Percentiles rank a stretch among this genome's conserved stretches.
Evolutionary conservation across 2,113 vertebrate species (phyloP).

Genomic region (Leuciscus idus): DNA sequence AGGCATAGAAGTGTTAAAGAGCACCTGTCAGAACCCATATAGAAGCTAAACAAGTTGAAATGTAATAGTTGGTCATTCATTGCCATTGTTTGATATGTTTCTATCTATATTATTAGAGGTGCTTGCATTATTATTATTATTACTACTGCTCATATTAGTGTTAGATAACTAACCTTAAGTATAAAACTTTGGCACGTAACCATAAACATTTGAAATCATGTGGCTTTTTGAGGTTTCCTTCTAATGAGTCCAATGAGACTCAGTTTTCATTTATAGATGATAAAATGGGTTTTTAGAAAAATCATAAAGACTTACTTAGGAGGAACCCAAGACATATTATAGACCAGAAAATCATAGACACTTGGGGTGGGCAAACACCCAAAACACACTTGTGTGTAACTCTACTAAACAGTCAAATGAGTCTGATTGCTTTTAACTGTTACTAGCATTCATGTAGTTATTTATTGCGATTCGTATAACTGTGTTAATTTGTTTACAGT

Average conservation of each 20-base stretch:
- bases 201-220: background rate
- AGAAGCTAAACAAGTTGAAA: constrained; percentile 16
- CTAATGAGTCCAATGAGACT: too few species aligned
- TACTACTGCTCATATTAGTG: background rate
- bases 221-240: background rate
- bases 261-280: too few species aligned
- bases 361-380: background rate
- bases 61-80: constrained; percentile 20
- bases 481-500: constrained; percentile 69
- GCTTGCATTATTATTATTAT: background rate
- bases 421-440: background rate
- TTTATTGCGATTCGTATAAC: constrained; percentile 68
- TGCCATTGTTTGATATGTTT: background rate
- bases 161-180: background rate
- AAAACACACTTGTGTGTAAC: background rate
- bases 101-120: background rate
- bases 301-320: too few species aligned
- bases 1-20: constrained; percentile 33
- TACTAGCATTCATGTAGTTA: background rate
- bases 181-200: background rate
- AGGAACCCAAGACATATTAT: too few species aligned
- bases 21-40: constrained; percentile 17
- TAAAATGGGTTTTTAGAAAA: too few species aligned
- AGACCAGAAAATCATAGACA: background rate
- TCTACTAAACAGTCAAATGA: constrained; percentile 11